Evolutionary conservation across 2,113 vertebrate species (phyloP).

Genomic region (Galbula dea): DNA sequence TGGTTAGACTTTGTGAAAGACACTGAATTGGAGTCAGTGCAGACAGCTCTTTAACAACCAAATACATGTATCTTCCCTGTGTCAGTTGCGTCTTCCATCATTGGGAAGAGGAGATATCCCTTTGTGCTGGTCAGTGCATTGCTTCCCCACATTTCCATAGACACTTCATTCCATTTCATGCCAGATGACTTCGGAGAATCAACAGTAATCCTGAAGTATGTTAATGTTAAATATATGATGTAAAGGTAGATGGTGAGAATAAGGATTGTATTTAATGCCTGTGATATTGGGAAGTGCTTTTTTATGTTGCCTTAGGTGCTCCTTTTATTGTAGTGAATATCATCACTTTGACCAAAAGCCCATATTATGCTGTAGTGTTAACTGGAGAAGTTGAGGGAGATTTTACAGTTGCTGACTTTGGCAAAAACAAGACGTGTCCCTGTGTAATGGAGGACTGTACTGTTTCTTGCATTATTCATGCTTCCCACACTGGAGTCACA

Average conservation of each 20-base stretch:
- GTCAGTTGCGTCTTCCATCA: background rate
- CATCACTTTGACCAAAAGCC: background rate
- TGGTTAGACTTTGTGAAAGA: background rate
- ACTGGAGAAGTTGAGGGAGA: constrained; percentile 23
- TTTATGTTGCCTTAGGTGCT: background rate
- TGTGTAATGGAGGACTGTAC: constrained; percentile 38
- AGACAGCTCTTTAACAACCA: background rate
- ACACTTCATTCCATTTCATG: background rate
- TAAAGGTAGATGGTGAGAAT: background rate
- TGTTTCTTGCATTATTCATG: constrained; percentile 41
- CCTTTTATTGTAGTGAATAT: background rate
- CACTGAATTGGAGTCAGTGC: background rate
- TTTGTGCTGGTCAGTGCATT: background rate
- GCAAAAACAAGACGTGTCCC: constrained; percentile 38
- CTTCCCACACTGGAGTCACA: constrained; percentile 47
- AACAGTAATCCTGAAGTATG: background rate
- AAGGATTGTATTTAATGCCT: background rate
- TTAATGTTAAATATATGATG: background rate
- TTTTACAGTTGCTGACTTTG: constrained; percentile 58
- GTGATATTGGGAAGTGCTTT: background rate
- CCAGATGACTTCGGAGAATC: background rate
- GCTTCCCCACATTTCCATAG: background rate
- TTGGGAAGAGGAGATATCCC: background rate
- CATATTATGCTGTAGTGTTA: background rate
- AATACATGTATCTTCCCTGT: background rate